Conservation (phyloP, 2,888 invertebrate genomes). For the Eubasilissa splendida region DNA sequence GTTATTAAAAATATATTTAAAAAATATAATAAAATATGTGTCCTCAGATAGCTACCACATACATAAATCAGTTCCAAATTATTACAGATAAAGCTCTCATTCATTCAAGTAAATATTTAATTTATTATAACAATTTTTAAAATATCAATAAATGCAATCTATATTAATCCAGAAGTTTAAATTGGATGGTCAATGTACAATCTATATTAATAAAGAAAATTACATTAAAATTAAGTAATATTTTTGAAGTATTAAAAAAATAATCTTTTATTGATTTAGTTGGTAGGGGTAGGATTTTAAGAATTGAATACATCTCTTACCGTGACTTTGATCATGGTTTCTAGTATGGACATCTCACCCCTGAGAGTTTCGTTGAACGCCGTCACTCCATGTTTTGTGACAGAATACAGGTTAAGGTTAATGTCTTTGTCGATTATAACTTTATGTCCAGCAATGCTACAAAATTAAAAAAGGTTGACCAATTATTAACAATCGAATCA, state of each 20-base stretch:
- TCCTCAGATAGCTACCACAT: too few species aligned
- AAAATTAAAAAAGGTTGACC: neutral
- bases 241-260: neutral
- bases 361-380: conserved; percentile 70
- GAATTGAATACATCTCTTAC: conserved; percentile 60
- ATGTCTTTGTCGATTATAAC: conserved; percentile 61
- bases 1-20: too few species aligned
- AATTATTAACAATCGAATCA: neutral
- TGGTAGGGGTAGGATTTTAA: neutral
- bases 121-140: too few species aligned
- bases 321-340: conserved; percentile 68
- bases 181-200: too few species aligned
- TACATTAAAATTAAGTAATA: too few species aligned
- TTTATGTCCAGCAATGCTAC: conserved; percentile 67
- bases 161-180: too few species aligned
- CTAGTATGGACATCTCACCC: conserved; percentile 68
- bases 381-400: conserved; percentile 73
- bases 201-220: too few species aligned
- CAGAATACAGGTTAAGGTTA: conserved; percentile 68
- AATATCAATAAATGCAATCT: too few species aligned
- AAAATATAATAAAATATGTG: too few species aligned
- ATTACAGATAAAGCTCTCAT: too few species aligned
- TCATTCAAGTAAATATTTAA: too few species aligned
- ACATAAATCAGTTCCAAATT: too few species aligned
- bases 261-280: neutral